Conservation (phyloP, 2,113 vertebrate species). For the Tinamus guttatus region DNA sequence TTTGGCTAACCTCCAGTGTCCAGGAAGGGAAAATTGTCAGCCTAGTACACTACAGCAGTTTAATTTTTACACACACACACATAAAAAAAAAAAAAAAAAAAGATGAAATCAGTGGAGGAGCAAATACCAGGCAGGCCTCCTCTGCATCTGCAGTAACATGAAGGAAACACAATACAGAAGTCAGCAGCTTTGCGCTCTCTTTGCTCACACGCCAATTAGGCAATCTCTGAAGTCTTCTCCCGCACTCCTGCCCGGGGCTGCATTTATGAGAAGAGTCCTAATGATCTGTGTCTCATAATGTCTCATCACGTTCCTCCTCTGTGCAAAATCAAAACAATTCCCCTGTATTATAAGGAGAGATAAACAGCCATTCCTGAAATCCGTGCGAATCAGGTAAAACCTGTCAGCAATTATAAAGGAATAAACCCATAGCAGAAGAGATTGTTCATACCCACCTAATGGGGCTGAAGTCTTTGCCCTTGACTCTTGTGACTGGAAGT, state of each 20-base stretch:
- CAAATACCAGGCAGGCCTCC: neutral
- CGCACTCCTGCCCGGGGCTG: accelerated
- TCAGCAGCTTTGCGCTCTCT: neutral
- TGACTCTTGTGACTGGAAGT: neutral
- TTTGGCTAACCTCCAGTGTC: neutral
- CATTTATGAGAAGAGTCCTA: neutral
- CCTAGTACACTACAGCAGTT: neutral
- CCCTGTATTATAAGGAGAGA: neutral
- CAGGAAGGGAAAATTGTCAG: neutral
- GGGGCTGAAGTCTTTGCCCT: neutral
- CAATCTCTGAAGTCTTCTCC: neutral
- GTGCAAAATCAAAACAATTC: neutral
- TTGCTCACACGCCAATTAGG: neutral
- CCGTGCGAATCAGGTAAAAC: neutral
- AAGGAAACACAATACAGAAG: neutral
- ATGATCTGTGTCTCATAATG: accelerated
- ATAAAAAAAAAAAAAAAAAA: neutral
- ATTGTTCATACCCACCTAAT: neutral
- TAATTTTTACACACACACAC: neutral
- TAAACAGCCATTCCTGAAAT: neutral
- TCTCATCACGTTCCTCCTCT: too few relatives aligned
- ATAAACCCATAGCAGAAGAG: neutral
- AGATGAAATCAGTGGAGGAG: neutral
- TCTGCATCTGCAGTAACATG: neutral
- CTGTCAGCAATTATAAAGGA: neutral